Conservation (phyloP, 92 coral and sea anemone genomes). For the Porites divaricata region DNA sequence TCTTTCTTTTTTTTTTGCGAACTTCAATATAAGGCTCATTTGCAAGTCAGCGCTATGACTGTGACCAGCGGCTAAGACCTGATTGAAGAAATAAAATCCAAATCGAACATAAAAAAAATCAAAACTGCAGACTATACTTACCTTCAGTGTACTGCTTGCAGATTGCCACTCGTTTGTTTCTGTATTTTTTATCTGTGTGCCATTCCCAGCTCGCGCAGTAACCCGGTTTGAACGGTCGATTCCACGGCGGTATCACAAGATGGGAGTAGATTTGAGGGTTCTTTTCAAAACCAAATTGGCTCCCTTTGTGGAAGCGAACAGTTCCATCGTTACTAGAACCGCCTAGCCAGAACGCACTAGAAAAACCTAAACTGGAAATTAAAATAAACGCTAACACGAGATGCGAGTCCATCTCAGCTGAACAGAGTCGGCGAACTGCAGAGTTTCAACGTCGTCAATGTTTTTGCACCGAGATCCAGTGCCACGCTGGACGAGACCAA, state of each 20-base stretch:
- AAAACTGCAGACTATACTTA: constrained; percentile 8
- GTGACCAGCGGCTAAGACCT: background rate
- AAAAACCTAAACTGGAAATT: constrained; percentile 37
- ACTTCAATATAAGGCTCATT: background rate
- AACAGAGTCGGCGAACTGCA: background rate
- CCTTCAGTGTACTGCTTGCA: constrained; percentile 92
- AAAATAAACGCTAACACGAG: constrained; percentile 29
- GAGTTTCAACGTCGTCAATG: background rate
- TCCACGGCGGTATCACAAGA: constrained; percentile 97
- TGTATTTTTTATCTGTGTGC: constrained; percentile 95
- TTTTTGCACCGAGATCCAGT: constrained; percentile 19
- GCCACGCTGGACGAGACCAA: constrained; percentile 69
- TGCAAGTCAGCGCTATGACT: too few relatives aligned
- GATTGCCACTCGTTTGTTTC: constrained; percentile 83
- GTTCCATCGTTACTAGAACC: constrained; percentile 51
- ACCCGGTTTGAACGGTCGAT: constrained; percentile 92
- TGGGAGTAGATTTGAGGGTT: constrained; percentile 87
- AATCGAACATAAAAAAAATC: too few relatives aligned
- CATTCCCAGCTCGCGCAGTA: constrained; percentile 99
- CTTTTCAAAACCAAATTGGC: constrained; percentile 73
- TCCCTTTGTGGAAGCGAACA: constrained; percentile 38
- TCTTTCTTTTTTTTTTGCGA: too few relatives aligned
- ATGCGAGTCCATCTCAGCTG: constrained; percentile 31
- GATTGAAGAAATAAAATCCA: too few relatives aligned
- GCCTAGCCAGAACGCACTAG: constrained; percentile 61